phyloP scores from a whole-genome alignment of 1,140 invertebrate genomes.

The Ladona fulva region DNA sequence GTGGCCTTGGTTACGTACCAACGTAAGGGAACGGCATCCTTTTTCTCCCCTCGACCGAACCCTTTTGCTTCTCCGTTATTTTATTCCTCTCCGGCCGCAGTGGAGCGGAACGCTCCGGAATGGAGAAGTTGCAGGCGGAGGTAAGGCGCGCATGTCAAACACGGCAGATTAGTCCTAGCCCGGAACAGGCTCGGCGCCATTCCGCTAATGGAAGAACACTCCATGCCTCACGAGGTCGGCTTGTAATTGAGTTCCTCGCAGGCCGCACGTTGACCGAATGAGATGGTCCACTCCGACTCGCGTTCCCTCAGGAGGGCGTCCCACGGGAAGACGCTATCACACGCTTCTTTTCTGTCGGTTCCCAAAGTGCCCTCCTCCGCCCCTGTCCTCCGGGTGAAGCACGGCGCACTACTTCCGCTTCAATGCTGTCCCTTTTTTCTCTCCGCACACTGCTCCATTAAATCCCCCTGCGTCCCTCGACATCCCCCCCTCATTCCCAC shows the following conservation, averaged over 20 bases:
- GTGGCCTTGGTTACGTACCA: too few species aligned
- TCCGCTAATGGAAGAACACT: neutral
- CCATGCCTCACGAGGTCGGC: neutral
- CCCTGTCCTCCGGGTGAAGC: neutral
- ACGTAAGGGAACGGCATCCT: too few species aligned
- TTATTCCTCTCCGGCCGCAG: too few species aligned
- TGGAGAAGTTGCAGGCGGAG: neutral
- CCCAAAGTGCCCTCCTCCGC: neutral
- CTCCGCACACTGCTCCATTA: too few species aligned
- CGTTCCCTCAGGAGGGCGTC: too few species aligned
- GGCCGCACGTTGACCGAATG: conserved; percentile 1
- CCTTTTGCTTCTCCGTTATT: too few species aligned
- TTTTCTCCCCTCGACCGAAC: too few species aligned
- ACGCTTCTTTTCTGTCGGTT: neutral
- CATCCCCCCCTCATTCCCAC: neutral
- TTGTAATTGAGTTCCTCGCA: neutral
- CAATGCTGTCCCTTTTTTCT: neutral
- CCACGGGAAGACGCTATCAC: neutral
- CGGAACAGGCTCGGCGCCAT: neutral
- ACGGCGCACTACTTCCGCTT: neutral
- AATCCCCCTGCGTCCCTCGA: neutral
- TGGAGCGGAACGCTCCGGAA: too few species aligned
- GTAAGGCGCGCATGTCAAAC: neutral
- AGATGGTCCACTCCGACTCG: neutral
- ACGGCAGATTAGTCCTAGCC: neutral